A percentile compares a stretch with the other conserved stretches of the same genome.
phyloP scores from a whole-genome alignment of 2,113 vertebrate genomes.

The Promerops cafer region DNA sequence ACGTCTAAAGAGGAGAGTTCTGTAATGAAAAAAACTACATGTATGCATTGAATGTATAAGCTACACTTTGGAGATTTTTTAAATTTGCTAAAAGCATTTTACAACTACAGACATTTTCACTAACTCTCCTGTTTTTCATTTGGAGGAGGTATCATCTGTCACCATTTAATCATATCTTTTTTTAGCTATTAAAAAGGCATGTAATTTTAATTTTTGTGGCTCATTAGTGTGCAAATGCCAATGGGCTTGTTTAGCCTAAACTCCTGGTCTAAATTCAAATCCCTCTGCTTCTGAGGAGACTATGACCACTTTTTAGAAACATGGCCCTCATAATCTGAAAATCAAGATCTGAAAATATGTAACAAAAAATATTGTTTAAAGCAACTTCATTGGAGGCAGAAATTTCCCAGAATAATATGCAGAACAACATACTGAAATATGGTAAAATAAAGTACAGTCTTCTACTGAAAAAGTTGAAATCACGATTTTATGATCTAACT shows the following conservation, averaged over 20 bases:
- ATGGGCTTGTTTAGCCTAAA: neutral
- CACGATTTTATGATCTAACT: neutral
- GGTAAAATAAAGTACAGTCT: neutral
- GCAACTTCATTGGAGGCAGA: neutral
- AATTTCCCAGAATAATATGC: neutral
- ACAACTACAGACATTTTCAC: neutral
- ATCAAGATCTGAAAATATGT: neutral
- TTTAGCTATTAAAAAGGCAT: constrained; percentile 33
- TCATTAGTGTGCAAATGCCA: neutral
- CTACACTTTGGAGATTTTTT: neutral
- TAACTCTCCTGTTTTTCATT: neutral
- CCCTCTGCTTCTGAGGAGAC: neutral
- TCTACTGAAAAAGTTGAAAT: neutral
- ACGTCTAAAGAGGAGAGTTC: neutral
- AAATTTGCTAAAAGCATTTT: neutral
- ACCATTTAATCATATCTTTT: neutral
- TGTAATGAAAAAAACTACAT: neutral
- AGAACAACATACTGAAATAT: neutral
- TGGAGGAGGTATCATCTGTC: neutral
- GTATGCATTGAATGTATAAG: neutral
- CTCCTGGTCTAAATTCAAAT: neutral
- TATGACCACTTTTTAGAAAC: neutral
- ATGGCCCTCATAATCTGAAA: neutral
- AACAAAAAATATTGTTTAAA: neutral
- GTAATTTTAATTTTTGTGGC: constrained; percentile 55